Conservation (phyloP, 2,113 vertebrate genomes). For the Mormyrus lacerda region DNA sequence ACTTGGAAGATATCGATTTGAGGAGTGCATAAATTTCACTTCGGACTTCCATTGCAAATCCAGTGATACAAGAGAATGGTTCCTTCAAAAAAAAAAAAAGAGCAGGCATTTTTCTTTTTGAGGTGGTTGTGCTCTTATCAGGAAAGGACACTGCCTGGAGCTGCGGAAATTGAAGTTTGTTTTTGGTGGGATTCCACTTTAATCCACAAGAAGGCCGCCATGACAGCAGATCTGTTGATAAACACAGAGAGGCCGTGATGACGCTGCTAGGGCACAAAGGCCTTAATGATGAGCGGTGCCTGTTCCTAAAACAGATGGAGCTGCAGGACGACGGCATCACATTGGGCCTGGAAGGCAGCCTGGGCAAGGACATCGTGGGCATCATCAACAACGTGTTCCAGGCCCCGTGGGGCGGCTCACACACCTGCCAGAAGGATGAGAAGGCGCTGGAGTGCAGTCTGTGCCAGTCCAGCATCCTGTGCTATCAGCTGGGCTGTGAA, state of each 20-base stretch:
- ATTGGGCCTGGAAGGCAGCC: constrained; percentile 85
- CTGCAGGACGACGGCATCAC: constrained; percentile 93
- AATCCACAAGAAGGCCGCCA: background rate
- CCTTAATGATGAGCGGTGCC: background rate
- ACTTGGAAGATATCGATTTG: background rate
- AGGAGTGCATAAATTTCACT: background rate
- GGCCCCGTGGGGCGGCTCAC: constrained; percentile 95
- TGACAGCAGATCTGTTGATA: background rate
- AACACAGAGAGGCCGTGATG: background rate
- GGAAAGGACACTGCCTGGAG: background rate
- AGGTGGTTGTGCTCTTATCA: background rate
- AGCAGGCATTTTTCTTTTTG: background rate
- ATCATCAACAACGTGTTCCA: constrained; percentile 98
- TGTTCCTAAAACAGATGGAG: constrained; percentile 78
- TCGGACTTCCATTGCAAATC: background rate
- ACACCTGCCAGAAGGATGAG: constrained; percentile 94
- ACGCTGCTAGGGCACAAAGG: background rate
- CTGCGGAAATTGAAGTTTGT: background rate
- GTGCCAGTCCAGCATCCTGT: constrained; percentile 96
- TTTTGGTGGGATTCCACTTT: background rate
- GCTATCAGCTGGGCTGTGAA: constrained; percentile 94
- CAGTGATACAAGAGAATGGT: background rate
- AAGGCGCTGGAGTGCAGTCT: constrained; percentile 86
- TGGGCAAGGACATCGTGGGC: constrained; percentile 90
- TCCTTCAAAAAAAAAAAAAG: background rate